Base-by-base conservation (phyloP, 2,113 vertebrate genomes). In the Phycodurus eques region DNA sequence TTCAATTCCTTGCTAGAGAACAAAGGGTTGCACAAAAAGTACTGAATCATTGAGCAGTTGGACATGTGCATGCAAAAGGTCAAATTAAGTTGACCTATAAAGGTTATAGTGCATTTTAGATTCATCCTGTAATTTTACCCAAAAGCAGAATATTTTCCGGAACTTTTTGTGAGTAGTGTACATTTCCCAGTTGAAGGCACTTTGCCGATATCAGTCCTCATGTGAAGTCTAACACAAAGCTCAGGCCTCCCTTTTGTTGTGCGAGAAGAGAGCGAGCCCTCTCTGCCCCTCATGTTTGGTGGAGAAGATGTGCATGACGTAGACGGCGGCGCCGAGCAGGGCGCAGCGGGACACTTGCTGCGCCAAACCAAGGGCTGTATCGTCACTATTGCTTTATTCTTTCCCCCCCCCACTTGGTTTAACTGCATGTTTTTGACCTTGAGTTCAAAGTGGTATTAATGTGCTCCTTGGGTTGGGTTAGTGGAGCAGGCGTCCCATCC, bases 211-310 rank as follows among this genome's bases (percentile, higher is more conserved):
- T 93, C 91, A 87, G 87, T 89, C 87, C 80, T 82, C 84, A 86
- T 88, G 51, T 93, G 89, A 88, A 90, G 84, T 88, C 88, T 92
- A 93, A 92, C 90, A 91, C 93, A 74, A 75, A 81, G 79, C 20
- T 51, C 65, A 42, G 46, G 73, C 67, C 75, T 73, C 70, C 75
- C 54, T 60, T 83, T 76, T 85, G 71, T 77, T 74, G 68, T 76
- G 72, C 5, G 80, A 81, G 62, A 76, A 69, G 76, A 87, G 88
- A 93, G 89, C 14, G 92, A 19, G 19, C 51, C 90, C 89, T 93
- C 92, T 95, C 92, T 94, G 93, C 93, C 93, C 93, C 94, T 94
- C 92, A 93, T 95, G 94, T 95, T 95, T 95, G 94, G 94, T 94
- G 91, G 87, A 92, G 94, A 95, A 93, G 94, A 96, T 89, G 90